phyloP scores from a whole-genome alignment of 2,797 vertebrate genomes.

The Acrocephalus scirpaceus region DNA sequence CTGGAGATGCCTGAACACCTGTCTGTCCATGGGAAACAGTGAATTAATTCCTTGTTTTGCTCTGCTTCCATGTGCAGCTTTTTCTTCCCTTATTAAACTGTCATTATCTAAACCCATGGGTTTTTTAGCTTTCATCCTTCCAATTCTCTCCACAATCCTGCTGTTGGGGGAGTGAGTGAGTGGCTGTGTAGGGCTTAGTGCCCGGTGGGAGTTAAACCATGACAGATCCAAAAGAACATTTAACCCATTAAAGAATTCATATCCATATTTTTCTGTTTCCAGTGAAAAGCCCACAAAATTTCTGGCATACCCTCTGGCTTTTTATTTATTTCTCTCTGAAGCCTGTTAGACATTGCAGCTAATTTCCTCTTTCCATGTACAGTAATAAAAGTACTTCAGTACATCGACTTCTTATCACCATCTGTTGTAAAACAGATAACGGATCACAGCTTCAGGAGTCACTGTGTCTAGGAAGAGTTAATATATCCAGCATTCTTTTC shows the following conservation, averaged over 20 bases:
- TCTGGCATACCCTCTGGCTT: not conserved
- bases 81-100: not conserved
- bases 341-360: not conserved
- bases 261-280: not conserved
- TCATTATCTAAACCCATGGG: not conserved
- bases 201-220: not conserved
- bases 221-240: not conserved
- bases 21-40: not conserved
- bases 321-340: not conserved
- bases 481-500: not conserved
- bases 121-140: not conserved
- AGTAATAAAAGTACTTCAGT: not conserved
- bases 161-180: not conserved
- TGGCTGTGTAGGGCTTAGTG: not conserved
- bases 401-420: not conserved
- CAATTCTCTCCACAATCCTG: not conserved
- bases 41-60: not conserved
- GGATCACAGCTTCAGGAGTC: not conserved
- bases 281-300: not conserved
- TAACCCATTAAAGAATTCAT: not conserved
- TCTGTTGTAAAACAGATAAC: not conserved
- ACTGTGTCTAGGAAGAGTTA: not conserved
- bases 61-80: not conserved
- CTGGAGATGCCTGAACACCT: not conserved
- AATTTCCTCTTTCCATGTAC: not conserved